Evolutionary conservation across 2,113 vertebrate species (phyloP), one percentile per base, ranked within the genome.

Genomic region (Eulemur macaco): DNA sequence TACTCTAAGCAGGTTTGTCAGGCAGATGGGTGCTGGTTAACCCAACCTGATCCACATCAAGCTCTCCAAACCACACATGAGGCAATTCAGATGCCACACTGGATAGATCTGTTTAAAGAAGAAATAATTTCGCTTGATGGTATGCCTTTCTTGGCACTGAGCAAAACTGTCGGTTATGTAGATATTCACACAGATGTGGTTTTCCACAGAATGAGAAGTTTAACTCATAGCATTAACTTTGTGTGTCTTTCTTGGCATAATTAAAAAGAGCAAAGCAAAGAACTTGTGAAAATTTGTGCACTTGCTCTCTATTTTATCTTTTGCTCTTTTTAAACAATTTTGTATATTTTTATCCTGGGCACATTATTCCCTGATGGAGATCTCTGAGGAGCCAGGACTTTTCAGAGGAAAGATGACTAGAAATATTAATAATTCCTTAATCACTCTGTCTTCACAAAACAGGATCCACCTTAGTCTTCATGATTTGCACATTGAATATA

Each of bases 71-170:
- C 76, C 84, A 88, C 85, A n/a, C 31, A 34, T n/a, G 80, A 97
- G 81, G 66, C 34, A n/a, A 86, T 89, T 96, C 60, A 52, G 14
- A 64, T 92, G 64, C 60, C 81, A 74, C 37, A 50, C 27, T 23
- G 20, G 29, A 83, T 54, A 77, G 34, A 66, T 58, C 13, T 91
- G 50, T 89, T 95, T 94, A 80, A 89, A 92, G 82, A 89, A 91
- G 50, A 87, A 73, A 85, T 78, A 12, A 74, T 87, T 95, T 91
- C 18, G 1, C 42, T 89, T 93, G 66, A 81, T 89, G 74, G 23
- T 77, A 3, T 23, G 13, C 63, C 63, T 90, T 86, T 94, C 56
- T 85, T 95, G 64, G 85, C 78, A 90, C 39, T 0, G 1, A 86
- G 2, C 58, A 64, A 80, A 94, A 87, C 60, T 78, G 54, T 95